Conservation (phyloP, 2,797 vertebrate genomes). For the Acanthurus tractus region DNA sequence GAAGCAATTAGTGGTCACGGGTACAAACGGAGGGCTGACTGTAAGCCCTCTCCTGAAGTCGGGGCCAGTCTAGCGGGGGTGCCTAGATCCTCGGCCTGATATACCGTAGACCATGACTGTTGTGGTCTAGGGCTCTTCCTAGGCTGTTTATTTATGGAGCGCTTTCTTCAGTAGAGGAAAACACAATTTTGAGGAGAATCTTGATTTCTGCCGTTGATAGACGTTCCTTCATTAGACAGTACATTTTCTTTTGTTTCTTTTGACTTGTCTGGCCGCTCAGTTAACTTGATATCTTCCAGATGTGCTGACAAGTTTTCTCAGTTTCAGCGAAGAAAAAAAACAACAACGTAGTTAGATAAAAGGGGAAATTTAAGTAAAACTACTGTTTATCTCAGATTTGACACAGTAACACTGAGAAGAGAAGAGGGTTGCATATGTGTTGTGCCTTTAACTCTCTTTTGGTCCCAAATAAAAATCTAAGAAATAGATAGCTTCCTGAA, state of each 20-base stretch:
- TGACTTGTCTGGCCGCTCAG: conserved; percentile 71
- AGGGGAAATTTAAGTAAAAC: conserved; percentile 52
- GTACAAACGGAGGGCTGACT: conserved; percentile 60
- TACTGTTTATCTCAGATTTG: conserved; percentile 57
- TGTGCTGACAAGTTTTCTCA: conserved; percentile 80
- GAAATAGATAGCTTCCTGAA: conserved; percentile 71
- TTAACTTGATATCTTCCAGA: conserved; percentile 83
- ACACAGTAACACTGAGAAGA: conserved; percentile 25
- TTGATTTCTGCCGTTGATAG: conserved; percentile 78
- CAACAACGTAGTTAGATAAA: conserved; percentile 17
- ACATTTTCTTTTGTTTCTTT: conserved; percentile 65
- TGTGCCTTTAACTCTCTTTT: conserved; percentile 36
- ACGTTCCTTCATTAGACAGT: conserved; percentile 73
- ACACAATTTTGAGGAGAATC: conserved; percentile 75
- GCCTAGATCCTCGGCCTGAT: conserved; percentile 74
- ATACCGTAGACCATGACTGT: conserved; percentile 67
- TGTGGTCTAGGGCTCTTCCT: conserved; percentile 67
- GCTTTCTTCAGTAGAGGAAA: conserved; percentile 76
- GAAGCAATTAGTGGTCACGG: conserved; percentile 77
- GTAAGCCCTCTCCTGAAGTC: conserved; percentile 59
- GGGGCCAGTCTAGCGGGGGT: conserved; percentile 55
- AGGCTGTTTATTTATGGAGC: conserved; percentile 77
- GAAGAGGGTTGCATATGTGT: conserved; percentile 11
- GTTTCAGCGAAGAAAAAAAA: conserved; percentile 54
- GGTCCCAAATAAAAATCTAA: conserved; percentile 54